A percentile compares a stretch with the other conserved stretches of the same genome.
These are phyloP conservation scores for Parnassius glacialis DNA, from an alignment of 2,888 invertebrate genomes.

Conservation along the genomic window DNA sequence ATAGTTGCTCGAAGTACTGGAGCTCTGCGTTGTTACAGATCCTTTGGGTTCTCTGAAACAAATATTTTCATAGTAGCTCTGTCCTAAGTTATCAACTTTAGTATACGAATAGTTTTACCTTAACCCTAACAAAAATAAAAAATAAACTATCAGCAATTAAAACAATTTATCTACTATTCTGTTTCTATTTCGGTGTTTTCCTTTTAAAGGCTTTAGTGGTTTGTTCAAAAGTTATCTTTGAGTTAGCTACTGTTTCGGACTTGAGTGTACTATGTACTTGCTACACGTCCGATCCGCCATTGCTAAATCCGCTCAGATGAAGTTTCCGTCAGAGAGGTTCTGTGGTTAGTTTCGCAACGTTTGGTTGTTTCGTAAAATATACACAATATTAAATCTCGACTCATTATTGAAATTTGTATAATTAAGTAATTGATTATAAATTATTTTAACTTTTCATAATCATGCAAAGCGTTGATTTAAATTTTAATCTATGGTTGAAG, in stretches of 20 bases:
- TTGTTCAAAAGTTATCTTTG: conserved; percentile 18
- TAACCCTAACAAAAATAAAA: background rate
- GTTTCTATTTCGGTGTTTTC: conserved; percentile 1
- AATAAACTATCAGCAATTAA: background rate
- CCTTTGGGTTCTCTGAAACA: too few relatives aligned
- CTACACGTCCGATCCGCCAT: conserved; percentile 1
- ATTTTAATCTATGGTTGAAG: too few relatives aligned
- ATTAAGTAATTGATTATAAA: too few relatives aligned
- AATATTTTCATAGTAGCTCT: too few relatives aligned
- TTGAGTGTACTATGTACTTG: background rate
- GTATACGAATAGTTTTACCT: too few relatives aligned
- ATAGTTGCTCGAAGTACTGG: too few relatives aligned
- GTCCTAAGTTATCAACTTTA: too few relatives aligned
- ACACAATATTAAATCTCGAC: conserved; percentile 5
- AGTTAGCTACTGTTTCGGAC: conserved; percentile 8
- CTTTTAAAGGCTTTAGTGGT: conserved; percentile 9
- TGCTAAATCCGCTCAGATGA: conserved; percentile 13
- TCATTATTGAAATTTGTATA: background rate
- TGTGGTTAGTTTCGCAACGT: conserved; percentile 3
- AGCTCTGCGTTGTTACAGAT: too few relatives aligned
- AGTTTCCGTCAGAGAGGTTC: conserved; percentile 6
- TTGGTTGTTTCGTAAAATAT: conserved; percentile 2
- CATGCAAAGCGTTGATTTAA: too few relatives aligned
- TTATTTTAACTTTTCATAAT: too few relatives aligned
- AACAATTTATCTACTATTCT: background rate